These are phyloP conservation scores for Dromas ardeola DNA, from an alignment of 2,113 vertebrate species.

Conservation along the genomic window DNA sequence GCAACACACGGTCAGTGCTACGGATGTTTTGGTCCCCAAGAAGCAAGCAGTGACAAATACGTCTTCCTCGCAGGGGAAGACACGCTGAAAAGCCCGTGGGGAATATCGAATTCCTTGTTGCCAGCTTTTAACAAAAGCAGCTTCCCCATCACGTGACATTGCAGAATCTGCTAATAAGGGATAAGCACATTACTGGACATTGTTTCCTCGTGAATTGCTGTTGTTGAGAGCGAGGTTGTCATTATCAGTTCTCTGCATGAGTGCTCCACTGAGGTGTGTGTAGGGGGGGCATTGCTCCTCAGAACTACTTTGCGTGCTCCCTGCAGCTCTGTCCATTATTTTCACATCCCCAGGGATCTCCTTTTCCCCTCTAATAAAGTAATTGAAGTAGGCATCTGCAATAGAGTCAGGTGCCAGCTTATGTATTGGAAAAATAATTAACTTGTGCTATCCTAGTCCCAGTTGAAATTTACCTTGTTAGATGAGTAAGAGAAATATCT, in stretches of 20 bases:
- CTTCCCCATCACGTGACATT: not conserved
- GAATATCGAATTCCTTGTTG: not conserved
- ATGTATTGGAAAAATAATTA: not conserved
- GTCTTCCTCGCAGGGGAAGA: not conserved
- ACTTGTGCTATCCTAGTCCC: not conserved
- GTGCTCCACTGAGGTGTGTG: not conserved
- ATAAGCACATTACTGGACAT: not conserved
- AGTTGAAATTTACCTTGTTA: not conserved
- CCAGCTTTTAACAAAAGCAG: not conserved
- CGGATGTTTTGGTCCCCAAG: not conserved
- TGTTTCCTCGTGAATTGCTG: not conserved
- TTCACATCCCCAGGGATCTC: not conserved
- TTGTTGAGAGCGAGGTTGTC: slow-evolving; percentile 7
- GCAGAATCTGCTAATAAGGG: slow-evolving; percentile 38
- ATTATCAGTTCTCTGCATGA: slow-evolving; percentile 43
- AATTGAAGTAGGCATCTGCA: slow-evolving; percentile 2
- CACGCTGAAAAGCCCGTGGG: not conserved
- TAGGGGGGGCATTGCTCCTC: not conserved
- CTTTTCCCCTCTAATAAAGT: not conserved
- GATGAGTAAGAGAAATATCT: not conserved
- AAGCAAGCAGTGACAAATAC: not conserved
- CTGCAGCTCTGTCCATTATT: not conserved
- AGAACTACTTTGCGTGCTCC: not conserved
- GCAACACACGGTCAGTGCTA: not conserved
- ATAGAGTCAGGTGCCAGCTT: not conserved